Base-by-base conservation (phyloP, 1,140 invertebrate genomes). In the Drosophila repletoides region DNA sequence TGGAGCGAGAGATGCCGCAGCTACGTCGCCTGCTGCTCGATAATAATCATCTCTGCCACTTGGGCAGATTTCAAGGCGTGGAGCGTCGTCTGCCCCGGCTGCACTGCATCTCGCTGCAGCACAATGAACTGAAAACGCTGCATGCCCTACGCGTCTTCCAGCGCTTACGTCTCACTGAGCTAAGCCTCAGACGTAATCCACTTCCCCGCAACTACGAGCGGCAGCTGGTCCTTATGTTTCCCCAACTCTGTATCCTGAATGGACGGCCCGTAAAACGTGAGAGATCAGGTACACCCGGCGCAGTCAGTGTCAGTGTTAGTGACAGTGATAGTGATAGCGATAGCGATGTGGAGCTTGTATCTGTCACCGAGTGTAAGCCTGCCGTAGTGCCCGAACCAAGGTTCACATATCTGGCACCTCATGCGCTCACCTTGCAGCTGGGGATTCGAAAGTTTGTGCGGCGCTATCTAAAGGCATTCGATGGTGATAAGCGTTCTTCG, bases 11-110 rank as follows among this genome's bases (percentile, higher is more conserved):
- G 31, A 28, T 74, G 29, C 75, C 75, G 1, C 29, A 52, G 2
- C 14, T 79, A 15, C 19, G 24, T 12, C 10, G 24, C 9, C 45
- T 79, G 5, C 22, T 15, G n/a, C 33, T 79, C 10, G 75, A 80
- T 38, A 38, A 31, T 2, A 80, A 74, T 19, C 41, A 74, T 19
- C 5, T 80, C 15, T 41, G 14, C 4, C 2, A 29, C 1, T 31
- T 79, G 5, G 22, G 21, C 28, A 15, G 36, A 1, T 74, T 79
- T 15, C 4, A 2, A 0, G 15, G 26, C 0, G 29, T 79, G 15
- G 75, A 79, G 19, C 10, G 26, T 1, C 52, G 48, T 1, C 15
- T 79, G 14, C 41, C 65, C 0, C 15, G 14, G 0, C 65, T 79
- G 4, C 19, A 14, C 0, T 12, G 36, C 12, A 58, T 79, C 33